Evolutionary conservation across 2,113 vertebrate genomes (phyloP), one percentile per base, ranked within the genome.

Genomic region (Haplochromis vanheusdeni): DNA sequence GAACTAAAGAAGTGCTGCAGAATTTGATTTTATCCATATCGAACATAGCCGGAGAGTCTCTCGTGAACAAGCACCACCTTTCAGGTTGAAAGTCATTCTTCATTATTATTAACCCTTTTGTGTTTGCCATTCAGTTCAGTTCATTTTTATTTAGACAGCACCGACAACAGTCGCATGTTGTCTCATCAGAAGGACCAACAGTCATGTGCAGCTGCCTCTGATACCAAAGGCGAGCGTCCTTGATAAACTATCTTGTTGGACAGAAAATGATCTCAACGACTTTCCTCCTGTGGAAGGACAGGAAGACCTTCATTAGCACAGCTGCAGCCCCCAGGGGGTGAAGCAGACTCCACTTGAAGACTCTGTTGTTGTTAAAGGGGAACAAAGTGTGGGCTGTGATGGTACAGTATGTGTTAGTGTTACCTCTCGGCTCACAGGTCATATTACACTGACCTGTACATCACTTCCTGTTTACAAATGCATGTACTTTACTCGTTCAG

Each of bases 261-360:
- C 33, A 73, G 35, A 82, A 40, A 82, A 89, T 37, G 9, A 91
- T 87, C 80, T 87, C 31, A 52, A 82, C 14, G 9, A 58, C 85
- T 86, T 91, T 77, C 88, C 89, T 80, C 73, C 84, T 31, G 31
- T 37, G 56, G 77, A 52, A 83, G 80, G 82, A 92, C 95, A 96
- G 95, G 93, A 96, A 96, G 82, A 42, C 16, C 80, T 80, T 56
- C 58, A 93, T 96, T 91, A 93, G 80, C 14, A 83, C 79, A 83
- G 80, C 87, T 85, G 68, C 85, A 81, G 85, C 81, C 92, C 94
- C 87, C 93, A 86, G 58, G 26, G 82, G 84, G 92, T 55, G 42
- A 16, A 42, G 84, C 19, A 9, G 19, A 65, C 62, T 28, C 77
- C 31, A 79, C 37, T 88, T 58, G 31, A 82, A 79, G 58, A 56